phyloP scores from a whole-genome alignment of 1,140 invertebrate genomes.

The Eueides isabella region DNA sequence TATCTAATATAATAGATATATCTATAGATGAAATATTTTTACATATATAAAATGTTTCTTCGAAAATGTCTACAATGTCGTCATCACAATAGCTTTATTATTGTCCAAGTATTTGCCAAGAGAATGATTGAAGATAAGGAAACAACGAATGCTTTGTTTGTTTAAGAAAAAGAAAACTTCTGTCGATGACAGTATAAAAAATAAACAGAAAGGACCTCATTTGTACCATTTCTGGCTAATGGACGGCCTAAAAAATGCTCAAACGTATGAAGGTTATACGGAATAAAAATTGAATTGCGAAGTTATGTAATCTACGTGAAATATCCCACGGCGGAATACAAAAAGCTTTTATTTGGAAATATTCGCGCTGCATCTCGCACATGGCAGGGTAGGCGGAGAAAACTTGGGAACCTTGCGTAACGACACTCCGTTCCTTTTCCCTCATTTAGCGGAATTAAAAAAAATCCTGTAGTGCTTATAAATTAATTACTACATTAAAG shows the following conservation, averaged over 20 bases:
- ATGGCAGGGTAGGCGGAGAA: too few species aligned
- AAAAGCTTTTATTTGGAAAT: background rate
- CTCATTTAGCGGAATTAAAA: too few species aligned
- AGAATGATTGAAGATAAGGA: conserved; percentile 16
- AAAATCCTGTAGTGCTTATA: too few species aligned
- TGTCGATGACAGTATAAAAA: conserved; percentile 8
- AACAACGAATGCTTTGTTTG: conserved; percentile 9
- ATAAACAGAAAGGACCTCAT: background rate
- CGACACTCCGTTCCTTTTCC: too few species aligned
- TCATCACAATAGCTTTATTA: conserved; percentile 25
- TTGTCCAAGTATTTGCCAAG: conserved; percentile 15
- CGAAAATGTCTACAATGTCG: conserved; percentile 1
- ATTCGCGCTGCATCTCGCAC: too few species aligned
- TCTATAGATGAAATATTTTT: too few species aligned
- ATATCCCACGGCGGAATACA: background rate
- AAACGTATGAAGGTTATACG: background rate
- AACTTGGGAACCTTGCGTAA: too few species aligned
- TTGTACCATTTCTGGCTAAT: background rate
- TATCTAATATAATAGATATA: background rate
- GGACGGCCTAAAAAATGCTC: background rate
- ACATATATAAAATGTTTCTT: background rate
- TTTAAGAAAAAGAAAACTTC: conserved; percentile 1
- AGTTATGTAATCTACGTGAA: background rate
- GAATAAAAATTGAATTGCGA: background rate
- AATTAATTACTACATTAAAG: too few species aligned